Base-by-base conservation (phyloP, 1,140 invertebrate species). In the Drosophila auraria region DNA sequence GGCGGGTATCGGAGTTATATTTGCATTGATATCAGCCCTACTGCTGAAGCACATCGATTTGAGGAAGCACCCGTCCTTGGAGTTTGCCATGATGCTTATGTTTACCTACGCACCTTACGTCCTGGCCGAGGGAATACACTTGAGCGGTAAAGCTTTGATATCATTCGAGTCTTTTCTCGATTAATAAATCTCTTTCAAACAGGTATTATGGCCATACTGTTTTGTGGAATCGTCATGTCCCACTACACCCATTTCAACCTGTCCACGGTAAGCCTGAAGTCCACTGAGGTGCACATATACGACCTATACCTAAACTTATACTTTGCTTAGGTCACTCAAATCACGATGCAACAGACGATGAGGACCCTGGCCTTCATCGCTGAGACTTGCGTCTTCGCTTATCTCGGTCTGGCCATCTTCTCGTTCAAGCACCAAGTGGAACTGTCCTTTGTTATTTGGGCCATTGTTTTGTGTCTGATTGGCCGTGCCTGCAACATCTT, bases 331-430 rank as follows among this genome's bases (percentile, higher is more conserved):
- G 97, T 99, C 5, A 99, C 99, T 14, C 99, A 99, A 94, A 99
- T 99, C 9, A 99, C 99, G 3, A 99, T 99, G 96, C 98, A 99
- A 93, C 98, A 99, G 93, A 99, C 98, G 2, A 98, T 99, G 95
- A 95, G 99, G 92, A 99, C 99, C 1, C 94, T 99, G 27, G 97
- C 99, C 7, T 99, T 99, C 91, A 98, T 99, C 83, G 98, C 98
- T 83, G 98, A 99, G 94, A 99, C 99, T 2, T 99, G 98, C 94
- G 99, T 99, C 0, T 99, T 99, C 95, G 99, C 98, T n/a, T 99
- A 99, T 93, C 94, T 99, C 49, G 99, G 99, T 45, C 93, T 99
- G 79, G 99, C 99, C 11, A 96, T 99, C 75, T 99, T 99, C 93
- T 99, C 98, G 92, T 99, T 99, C 92, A 96, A 96, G 82, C 97